Base-by-base conservation (phyloP, 1,140 invertebrate species). In the Drosophila sucinea region DNA sequence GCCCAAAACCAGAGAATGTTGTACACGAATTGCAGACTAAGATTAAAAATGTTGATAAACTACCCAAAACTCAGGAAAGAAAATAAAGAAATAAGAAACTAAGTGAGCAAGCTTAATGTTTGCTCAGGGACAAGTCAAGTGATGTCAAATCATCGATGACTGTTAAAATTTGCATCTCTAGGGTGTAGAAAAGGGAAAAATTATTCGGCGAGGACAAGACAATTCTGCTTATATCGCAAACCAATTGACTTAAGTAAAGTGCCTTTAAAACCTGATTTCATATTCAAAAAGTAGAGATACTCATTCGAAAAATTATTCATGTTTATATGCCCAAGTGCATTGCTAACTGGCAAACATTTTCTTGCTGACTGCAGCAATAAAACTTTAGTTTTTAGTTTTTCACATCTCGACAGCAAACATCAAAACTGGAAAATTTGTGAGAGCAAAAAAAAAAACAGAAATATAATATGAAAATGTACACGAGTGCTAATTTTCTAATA, bases 401-500 rank as follows among this genome's bases (percentile, higher is more conserved):
- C 25, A 23, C 44, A 27, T 51, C 27, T 51, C 17, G 23, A 27
- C 44, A 33, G 35, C 71, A 72, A 70, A 70, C 81, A 58, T 61
- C 70, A 80, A 78, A 85, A 29, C 29, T 69, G 47, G 41, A 69
- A 70, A 40, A 62, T 60, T 71, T 30, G 27, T 30, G 23, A 58
- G 56, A 27, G 61, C 51, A 32, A n/a, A 4, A 69, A 72, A 7
- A 51, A 51, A 51, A 51, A 10, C 44, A 27, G 27, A 27, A 51
- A 51, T 51, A 51, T 51, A 51, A 51, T 51, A 51, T 51, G 44
- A 73, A 85, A 67, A 78, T 85, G 81, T 74, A 58, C 74, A 85
- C 81, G 78, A 81, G 77, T 81, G 81, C 81, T 85, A 85, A 85
- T 85, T 78, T 75, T 30, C 57, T 81, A 81, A 85, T 78, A 81